Base-by-base conservation (phyloP, 2,113 vertebrate species). In the Pelodiscus sinensis region DNA sequence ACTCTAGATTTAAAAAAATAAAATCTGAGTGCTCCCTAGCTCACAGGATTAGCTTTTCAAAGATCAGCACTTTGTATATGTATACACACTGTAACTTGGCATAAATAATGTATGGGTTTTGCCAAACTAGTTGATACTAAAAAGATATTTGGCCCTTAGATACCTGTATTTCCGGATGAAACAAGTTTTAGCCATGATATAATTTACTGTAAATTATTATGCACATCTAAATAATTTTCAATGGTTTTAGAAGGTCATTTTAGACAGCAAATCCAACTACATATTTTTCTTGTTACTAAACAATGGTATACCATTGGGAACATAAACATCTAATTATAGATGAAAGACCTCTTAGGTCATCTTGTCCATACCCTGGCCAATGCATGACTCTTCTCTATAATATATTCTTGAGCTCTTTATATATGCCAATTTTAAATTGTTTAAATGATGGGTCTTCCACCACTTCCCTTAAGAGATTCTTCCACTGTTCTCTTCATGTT, bases 241-340 rank as follows among this genome's bases (percentile, higher is more conserved):
- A 83, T 24, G 16, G 24, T 29, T 94, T 75, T 77, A 54, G 38
- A 82, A 95, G 75, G 11, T 60, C 9, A 6, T 85, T 22, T 83
- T 58, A n/a, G 71, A 82, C 55, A 51, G 84, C 24, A 81, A 60
- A 81, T 77, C 50, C 83, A 62, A 24, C 14, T 75, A 4, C 56
- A 19, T 90, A 38, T 84, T 94, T 96, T 35, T 82, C 88, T 85
- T 65, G 10, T 90, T 95, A 82, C 56, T 79, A 68, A 90, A 77
- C 2, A 55, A 58, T 35, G 55, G 38, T 78, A 94, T 89, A 85
- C 13, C 79, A 81, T 0, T 62, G n/a, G 60, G 35, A 82, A 86
- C n/a, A 58, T 29, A 86, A 93, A 84, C 87, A 65, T 89, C 24
- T 35, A 92, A 94, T 96, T 94, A 87, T 1, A 84, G 56, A 94